phyloP scores from a whole-genome alignment of 1,140 invertebrate genomes.

The Sycophaga agraensis region DNA sequence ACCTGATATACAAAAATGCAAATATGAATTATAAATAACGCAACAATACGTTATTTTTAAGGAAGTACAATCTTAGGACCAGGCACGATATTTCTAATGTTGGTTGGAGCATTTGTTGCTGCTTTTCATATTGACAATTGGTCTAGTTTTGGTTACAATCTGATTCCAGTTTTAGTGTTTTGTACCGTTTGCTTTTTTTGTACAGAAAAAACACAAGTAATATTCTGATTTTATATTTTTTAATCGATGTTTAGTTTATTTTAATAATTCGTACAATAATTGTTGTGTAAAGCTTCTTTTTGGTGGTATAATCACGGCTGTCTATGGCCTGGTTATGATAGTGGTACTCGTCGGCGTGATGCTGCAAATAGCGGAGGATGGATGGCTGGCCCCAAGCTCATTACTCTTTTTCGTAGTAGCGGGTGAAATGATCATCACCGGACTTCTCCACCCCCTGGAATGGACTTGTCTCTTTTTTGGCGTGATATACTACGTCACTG shows the following conservation, averaged over 20 bases:
- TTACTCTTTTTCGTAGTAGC: constrained; percentile 72
- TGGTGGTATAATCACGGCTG: constrained; percentile 73
- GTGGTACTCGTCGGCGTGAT: constrained; percentile 86
- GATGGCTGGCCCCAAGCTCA: constrained; percentile 75
- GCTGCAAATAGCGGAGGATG: constrained; percentile 78
- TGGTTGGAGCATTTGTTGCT: constrained; percentile 83
- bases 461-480: constrained; percentile 74
- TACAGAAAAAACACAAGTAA: constrained; percentile 73
- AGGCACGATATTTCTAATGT: constrained; percentile 87
- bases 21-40: no score
- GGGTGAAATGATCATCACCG: constrained; percentile 66
- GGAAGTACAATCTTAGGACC: constrained; percentile 78
- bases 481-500: constrained; percentile 86
- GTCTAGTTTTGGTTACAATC: constrained; percentile 77
- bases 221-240: not conserved
- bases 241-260: no score
- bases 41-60: constrained; percentile 54
- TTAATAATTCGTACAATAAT: no score
- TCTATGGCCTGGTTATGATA: constrained; percentile 91
- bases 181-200: constrained; percentile 73
- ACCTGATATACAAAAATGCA: no score
- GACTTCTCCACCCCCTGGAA: constrained; percentile 83
- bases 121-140: constrained; percentile 78
- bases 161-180: constrained; percentile 74
- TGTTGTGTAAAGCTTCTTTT: constrained; percentile 71